Base-by-base conservation (phyloP, 1,140 invertebrate species). In the Bombus superbus region DNA sequence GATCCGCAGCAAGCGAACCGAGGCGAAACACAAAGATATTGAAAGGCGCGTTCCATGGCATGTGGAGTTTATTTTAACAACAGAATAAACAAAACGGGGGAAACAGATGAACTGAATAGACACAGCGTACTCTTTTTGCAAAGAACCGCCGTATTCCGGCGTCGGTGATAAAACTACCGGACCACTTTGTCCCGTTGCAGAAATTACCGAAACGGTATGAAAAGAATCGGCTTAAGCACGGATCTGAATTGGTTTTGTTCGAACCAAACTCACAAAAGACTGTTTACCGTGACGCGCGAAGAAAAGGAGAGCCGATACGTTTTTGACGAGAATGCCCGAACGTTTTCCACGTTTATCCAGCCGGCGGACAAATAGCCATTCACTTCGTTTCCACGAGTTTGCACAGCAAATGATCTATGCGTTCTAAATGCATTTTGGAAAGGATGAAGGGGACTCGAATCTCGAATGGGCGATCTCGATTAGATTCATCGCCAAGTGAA, bases 401-500 rank as follows among this genome's bases (percentile, higher is more conserved):
- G 42, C 28, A 44, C 15, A 78, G 25, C 35, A 25, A 76, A 40
- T 64, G 38, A 75, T 77, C 44, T 28, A 73, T 66, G 72, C 11
- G 69, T 59, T n/a, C 10, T 68, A 77, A 85, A 83, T 74, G 47
- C 59, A 72, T 85, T 89, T 81, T n/a, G 64, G 57, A 62, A 76
- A 59, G 28, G 28, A 25, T 62, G 35, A 74, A 75, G 73, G 62
- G 42, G 28, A 53, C 38, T 78, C 68, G 40, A 77, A 72, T 89
- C 59, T 57, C 59, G 47, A 62, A 69, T 32, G 38, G n/a, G 74
- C 77, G 59, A 62, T 62, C 59, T 62, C 59, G 59, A 88, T 88
- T 88, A 66, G 40, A 88, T 84, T 84, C 42, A 74, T 64, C 53
- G 74, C n/a, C 22, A 32, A n/a, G 25, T 47, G 59, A 88, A 72